A percentile compares a stretch with the other conserved stretches of the same genome.
Conservation (phyloP, 2,888 invertebrate genomes). For the Elmis aenea region DNA sequence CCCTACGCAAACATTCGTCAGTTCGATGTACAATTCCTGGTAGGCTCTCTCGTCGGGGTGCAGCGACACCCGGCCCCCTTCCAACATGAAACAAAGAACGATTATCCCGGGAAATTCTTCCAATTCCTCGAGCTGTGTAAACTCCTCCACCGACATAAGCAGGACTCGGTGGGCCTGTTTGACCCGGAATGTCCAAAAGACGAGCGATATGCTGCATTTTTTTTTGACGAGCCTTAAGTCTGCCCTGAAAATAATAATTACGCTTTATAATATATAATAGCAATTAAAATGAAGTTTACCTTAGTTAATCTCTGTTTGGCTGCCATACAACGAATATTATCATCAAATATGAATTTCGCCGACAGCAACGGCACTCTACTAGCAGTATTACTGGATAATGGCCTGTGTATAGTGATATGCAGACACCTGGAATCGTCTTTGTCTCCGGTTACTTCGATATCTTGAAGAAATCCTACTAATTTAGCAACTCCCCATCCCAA, state of each 20-base stretch:
- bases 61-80: slow-evolving; percentile 45
- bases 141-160: slow-evolving; percentile 45
- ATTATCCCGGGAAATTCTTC: slow-evolving; percentile 36
- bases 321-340: slow-evolving; percentile 98
- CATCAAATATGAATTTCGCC: slow-evolving; percentile 95
- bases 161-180: slow-evolving; percentile 48
- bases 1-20: slow-evolving; percentile 31
- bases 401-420: slow-evolving; percentile 88
- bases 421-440: slow-evolving; percentile 95
- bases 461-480: slow-evolving; percentile 91
- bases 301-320: slow-evolving; percentile 85
- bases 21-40: slow-evolving; percentile 42
- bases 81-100: slow-evolving; percentile 41
- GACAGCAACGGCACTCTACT: slow-evolving; percentile 70
- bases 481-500: slow-evolving; percentile 98
- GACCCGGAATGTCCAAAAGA: slow-evolving; percentile 76
- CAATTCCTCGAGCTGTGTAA: slow-evolving; percentile 36
- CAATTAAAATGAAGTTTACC: slow-evolving; percentile 47
- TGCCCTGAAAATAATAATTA: slow-evolving; percentile 54
- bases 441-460: slow-evolving; percentile 92
- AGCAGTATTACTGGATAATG: slow-evolving; percentile 49
- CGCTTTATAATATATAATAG: not conserved
- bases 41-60: slow-evolving; percentile 44
- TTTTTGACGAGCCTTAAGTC: slow-evolving; percentile 90
- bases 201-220: slow-evolving; percentile 96